Percentiles rank a stretch among this genome's conserved stretches.
phyloP scores from a whole-genome alignment of 2,797 vertebrate genomes.

The Parambassis ranga region DNA sequence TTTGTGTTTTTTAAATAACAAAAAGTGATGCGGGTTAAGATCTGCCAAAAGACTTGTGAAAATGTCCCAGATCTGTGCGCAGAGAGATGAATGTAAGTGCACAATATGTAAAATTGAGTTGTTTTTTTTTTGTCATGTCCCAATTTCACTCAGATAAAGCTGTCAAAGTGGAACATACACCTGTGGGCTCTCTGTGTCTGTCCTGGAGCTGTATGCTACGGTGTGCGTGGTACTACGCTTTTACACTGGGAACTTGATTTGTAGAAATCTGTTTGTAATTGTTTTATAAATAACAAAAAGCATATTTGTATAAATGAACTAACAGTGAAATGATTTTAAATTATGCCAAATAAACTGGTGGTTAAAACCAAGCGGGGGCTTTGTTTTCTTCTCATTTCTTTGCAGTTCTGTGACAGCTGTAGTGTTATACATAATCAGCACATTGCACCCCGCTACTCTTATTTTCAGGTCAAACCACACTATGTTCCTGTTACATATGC shows the following conservation, averaged over 20 bases:
- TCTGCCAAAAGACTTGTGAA: slow-evolving; percentile 58
- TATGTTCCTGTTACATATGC: neutral
- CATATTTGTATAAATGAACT: slow-evolving; percentile 88
- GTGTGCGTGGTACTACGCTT: slow-evolving; percentile 84
- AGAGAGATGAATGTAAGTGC: slow-evolving; percentile 69
- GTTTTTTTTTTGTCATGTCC: slow-evolving; percentile 43
- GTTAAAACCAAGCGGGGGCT: slow-evolving; percentile 50
- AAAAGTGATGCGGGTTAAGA: slow-evolving; percentile 38
- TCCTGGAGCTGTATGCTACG: slow-evolving; percentile 74
- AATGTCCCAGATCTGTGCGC: slow-evolving; percentile 41
- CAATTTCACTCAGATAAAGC: slow-evolving; percentile 64
- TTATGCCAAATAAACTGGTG: slow-evolving; percentile 85
- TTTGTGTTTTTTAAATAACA: slow-evolving; percentile 30
- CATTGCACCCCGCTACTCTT: neutral
- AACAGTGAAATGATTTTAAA: slow-evolving; percentile 87
- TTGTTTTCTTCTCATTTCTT: neutral
- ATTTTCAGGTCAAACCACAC: slow-evolving; percentile 44
- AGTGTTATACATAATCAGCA: neutral
- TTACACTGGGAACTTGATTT: slow-evolving; percentile 93
- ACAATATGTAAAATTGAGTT: slow-evolving; percentile 58
- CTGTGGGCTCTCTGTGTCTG: slow-evolving; percentile 69
- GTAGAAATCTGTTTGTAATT: slow-evolving; percentile 81
- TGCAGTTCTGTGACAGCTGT: neutral
- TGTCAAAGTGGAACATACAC: slow-evolving; percentile 71
- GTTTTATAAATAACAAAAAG: slow-evolving; percentile 85